These are phyloP conservation scores for Alitta virens DNA, from an alignment of 2,888 invertebrate genomes.

Conservation along the genomic window DNA sequence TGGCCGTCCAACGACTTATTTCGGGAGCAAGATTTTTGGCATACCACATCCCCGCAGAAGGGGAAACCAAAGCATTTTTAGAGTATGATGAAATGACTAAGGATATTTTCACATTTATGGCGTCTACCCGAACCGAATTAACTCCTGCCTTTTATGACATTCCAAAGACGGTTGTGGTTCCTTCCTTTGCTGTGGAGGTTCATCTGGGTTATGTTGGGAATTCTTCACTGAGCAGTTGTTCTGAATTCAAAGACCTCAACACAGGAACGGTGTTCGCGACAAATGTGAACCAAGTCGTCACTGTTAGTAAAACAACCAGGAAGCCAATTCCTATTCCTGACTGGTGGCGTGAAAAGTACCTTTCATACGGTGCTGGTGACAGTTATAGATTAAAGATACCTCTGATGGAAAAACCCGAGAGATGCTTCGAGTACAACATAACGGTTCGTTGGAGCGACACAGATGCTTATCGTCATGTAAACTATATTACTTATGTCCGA, in stretches of 20 bases:
- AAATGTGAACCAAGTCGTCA: constrained; percentile 41
- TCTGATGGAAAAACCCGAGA: constrained; percentile 30
- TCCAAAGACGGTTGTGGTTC: constrained; percentile 2
- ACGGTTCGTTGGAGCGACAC: constrained; percentile 29
- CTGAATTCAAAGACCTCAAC: constrained; percentile 9
- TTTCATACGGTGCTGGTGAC: constrained; percentile 21
- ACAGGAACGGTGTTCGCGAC: constrained; percentile 12
- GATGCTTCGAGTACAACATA: constrained; percentile 13
- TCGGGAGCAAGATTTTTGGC: constrained; percentile 22
- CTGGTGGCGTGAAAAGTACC: constrained; percentile 47
- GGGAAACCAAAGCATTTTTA: constrained; percentile 17
- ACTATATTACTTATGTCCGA: constrained; percentile 27
- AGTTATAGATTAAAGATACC: constrained; percentile 32
- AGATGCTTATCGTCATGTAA: constrained; percentile 28
- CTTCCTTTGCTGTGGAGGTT: constrained; percentile 16
- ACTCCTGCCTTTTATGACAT: constrained; percentile 17
- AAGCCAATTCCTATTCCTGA: constrained; percentile 40
- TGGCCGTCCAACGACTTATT: constrained; percentile 21
- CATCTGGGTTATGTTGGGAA: constrained; percentile 27
- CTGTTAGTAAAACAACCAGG: constrained; percentile 38
- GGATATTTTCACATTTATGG: constrained; percentile 28
- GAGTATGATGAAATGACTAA: constrained; percentile 27
- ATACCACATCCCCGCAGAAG: constrained; percentile 20
- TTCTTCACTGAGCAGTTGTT: constrained; percentile 25
- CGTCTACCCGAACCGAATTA: constrained; percentile 20